These are phyloP conservation scores for Jacana jacana DNA, from an alignment of 2,113 vertebrate species.

Conservation along the genomic window DNA sequence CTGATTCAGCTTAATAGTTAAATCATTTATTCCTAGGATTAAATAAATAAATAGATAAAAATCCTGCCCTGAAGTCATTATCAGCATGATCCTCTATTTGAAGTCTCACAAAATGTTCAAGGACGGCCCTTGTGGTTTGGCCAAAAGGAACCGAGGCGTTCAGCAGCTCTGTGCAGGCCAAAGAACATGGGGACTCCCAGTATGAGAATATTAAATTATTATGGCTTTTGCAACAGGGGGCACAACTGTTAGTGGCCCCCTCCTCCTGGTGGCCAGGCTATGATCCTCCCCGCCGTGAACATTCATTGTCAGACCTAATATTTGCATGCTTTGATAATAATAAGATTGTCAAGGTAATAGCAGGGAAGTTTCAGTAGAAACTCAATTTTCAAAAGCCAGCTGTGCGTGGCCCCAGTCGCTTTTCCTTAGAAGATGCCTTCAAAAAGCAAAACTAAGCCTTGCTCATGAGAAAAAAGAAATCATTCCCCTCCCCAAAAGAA, in stretches of 20 bases:
- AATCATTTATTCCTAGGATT: conserved; percentile 60
- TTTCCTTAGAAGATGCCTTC: conserved; percentile 61
- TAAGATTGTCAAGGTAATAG: conserved; percentile 72
- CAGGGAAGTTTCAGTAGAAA: conserved; percentile 68
- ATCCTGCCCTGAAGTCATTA: conserved; percentile 70
- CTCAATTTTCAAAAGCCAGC: conserved; percentile 68
- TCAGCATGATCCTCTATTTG: conserved; percentile 71
- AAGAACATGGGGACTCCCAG: conserved; percentile 45
- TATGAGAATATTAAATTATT: conserved; percentile 74
- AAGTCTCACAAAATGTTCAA: conserved; percentile 65
- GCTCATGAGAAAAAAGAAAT: background rate
- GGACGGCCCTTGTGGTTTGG: conserved; percentile 53
- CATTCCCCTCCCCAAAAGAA: background rate
- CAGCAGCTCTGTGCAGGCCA: background rate
- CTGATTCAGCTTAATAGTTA: conserved; percentile 47
- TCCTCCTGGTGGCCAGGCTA: conserved; percentile 39
- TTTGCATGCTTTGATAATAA: conserved; percentile 74
- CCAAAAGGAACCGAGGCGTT: conserved; percentile 47
- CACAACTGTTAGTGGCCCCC: conserved; percentile 33
- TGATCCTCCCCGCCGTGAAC: conserved; percentile 54
- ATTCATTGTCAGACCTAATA: conserved; percentile 60
- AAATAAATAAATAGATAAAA: conserved; percentile 8
- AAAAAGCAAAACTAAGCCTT: conserved; percentile 50
- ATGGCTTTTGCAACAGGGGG: conserved; percentile 60
- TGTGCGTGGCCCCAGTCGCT: conserved; percentile 19